These are phyloP conservation scores for Euglossa dilemma DNA, from an alignment of 1,140 invertebrate genomes.

Conservation along the genomic window DNA sequence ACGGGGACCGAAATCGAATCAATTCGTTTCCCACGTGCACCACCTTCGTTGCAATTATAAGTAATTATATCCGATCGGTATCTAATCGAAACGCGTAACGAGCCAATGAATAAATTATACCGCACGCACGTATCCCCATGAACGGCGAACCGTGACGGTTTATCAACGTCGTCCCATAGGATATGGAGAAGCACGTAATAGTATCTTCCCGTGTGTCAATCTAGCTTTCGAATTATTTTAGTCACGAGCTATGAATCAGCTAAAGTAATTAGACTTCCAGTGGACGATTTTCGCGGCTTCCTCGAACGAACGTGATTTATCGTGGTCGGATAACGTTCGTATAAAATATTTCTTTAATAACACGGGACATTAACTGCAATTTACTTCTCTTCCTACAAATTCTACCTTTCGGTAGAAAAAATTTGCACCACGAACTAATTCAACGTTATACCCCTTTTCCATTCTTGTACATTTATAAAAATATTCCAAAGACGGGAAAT, in stretches of 20 bases:
- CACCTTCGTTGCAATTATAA: constrained; percentile 18
- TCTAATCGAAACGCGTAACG: constrained; percentile 9
- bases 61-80: constrained; percentile 26
- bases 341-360: too few relatives aligned
- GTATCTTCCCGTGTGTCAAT: constrained; percentile 1
- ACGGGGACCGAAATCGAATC: background rate
- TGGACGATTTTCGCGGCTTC: background rate
- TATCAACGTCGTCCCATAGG: background rate
- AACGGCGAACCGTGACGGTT: constrained; percentile 19
- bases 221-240: background rate
- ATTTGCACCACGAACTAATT: too few relatives aligned
- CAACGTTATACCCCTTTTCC: too few relatives aligned
- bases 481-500: too few relatives aligned
- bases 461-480: too few relatives aligned
- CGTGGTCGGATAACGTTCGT: too few relatives aligned
- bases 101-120: constrained; percentile 43
- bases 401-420: too few relatives aligned
- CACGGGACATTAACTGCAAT: too few relatives aligned
- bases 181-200: background rate
- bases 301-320: too few relatives aligned
- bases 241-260: background rate
- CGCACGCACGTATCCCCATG: background rate
- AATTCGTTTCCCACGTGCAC: background rate
- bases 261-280: background rate
- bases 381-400: too few relatives aligned